These are phyloP conservation scores for Vanessa tameamea DNA, from an alignment of 1,140 invertebrate species.

Conservation along the genomic window DNA sequence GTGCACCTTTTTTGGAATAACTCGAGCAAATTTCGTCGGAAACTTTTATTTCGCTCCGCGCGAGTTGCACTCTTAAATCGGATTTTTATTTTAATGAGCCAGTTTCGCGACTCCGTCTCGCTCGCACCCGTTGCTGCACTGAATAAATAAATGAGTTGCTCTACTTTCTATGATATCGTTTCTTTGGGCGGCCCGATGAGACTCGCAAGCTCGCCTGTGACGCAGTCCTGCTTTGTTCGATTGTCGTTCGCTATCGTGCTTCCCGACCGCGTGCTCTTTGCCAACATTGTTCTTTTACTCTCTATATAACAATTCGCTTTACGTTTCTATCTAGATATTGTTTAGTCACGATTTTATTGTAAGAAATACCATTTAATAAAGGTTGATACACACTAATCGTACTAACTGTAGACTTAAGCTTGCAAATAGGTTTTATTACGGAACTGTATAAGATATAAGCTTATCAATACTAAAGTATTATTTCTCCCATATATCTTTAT, in stretches of 20 bases:
- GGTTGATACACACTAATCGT: conserved; percentile 34
- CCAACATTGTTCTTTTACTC: conserved; percentile 58
- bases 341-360: conserved; percentile 64
- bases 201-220: conserved; percentile 51
- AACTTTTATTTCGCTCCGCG: conserved; percentile 75
- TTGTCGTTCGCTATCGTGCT: conserved; percentile 46
- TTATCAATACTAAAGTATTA: no score
- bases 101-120: conserved; percentile 71
- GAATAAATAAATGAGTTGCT: conserved; percentile 80
- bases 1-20: conserved; percentile 75
- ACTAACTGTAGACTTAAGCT: background rate
- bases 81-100: conserved; percentile 80
- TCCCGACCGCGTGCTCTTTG: conserved; percentile 47
- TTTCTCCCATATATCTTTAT: background rate
- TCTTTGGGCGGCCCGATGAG: conserved; percentile 71
- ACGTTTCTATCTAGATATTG: conserved; percentile 52
- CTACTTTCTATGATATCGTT: conserved; percentile 80
- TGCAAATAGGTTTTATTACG: background rate
- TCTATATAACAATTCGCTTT: conserved; percentile 54
- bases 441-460: no score
- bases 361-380: conserved; percentile 49
- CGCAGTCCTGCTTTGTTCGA: conserved; percentile 49
- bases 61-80: conserved; percentile 75
- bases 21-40: conserved; percentile 77
- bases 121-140: conserved; percentile 74